Evolutionary conservation across 2,888 invertebrate species (phyloP).

Genomic region (Atrina japonica): DNA sequence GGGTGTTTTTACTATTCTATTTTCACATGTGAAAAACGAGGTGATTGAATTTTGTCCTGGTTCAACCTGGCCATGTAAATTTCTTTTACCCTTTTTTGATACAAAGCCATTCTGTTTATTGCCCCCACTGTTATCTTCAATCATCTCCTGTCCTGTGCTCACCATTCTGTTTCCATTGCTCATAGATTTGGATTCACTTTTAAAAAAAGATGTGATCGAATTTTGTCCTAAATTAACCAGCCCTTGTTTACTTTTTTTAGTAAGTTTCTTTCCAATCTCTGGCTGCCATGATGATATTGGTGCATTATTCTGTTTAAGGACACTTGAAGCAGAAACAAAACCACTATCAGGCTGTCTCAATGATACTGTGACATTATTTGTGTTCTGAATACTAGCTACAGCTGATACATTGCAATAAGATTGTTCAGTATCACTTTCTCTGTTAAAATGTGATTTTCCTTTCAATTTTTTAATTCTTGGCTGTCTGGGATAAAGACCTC

Average conservation of each 20-base stretch:
- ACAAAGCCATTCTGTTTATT: too few relatives aligned
- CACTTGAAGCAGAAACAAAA: constrained; percentile 30
- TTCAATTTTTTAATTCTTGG: background rate
- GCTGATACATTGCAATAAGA: background rate
- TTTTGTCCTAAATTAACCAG: background rate
- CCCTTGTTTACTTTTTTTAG: background rate
- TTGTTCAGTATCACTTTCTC: too few relatives aligned
- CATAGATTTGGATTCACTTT: too few relatives aligned
- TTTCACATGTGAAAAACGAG: background rate
- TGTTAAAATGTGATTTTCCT: too few relatives aligned
- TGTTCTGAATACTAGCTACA: background rate
- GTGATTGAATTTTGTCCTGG: background rate
- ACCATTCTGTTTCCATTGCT: background rate
- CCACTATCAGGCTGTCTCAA: background rate
- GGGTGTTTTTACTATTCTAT: background rate
- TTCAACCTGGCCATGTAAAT: background rate
- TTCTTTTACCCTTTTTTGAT: background rate
- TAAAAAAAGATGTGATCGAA: constrained; percentile 3
- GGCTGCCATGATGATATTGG: background rate
- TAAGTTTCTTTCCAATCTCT: background rate
- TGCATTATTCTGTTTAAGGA: constrained; percentile 20
- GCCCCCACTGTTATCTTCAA: background rate
- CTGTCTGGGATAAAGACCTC: constrained; percentile 40
- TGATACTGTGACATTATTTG: background rate
- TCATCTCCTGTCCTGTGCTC: background rate